Conservation (phyloP, 2,797 vertebrate species). For the Selene dorsalis region DNA sequence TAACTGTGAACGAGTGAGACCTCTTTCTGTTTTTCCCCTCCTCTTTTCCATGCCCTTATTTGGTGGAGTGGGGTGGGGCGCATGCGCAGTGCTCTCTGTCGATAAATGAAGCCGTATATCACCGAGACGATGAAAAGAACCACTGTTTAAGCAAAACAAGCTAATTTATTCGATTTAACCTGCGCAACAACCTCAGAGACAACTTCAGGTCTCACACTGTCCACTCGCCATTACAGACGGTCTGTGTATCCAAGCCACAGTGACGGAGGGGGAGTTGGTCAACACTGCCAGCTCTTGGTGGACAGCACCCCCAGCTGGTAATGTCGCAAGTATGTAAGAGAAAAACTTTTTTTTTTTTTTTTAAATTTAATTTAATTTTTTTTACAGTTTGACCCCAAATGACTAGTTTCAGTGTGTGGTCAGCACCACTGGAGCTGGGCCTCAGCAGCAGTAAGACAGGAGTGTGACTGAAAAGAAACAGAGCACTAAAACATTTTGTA, state of each 20-base stretch:
- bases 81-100: not conserved
- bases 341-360: too few relatives aligned
- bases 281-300: not conserved
- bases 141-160: not conserved
- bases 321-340: not conserved
- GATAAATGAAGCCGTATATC: fast-evolving
- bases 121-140: not conserved
- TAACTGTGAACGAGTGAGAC: constrained; percentile 6
- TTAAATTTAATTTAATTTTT: too few relatives aligned
- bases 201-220: too few relatives aligned
- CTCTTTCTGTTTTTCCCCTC: fast-evolving
- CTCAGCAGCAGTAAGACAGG: not conserved
- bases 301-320: constrained; percentile 38
- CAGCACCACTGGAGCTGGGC: not conserved
- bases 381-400: not conserved
- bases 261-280: not conserved
- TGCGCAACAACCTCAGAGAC: too few relatives aligned
- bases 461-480: not conserved
- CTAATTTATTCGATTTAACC: not conserved
- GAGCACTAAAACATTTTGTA: not conserved
- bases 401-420: not conserved
- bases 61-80: not conserved
- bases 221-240: too few relatives aligned
- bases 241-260: not conserved
- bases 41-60: constrained; percentile 18